These are phyloP conservation scores for Dendronephthya gigantea DNA, from an alignment of 64 coral and sea anemone species.

Conservation along the genomic window DNA sequence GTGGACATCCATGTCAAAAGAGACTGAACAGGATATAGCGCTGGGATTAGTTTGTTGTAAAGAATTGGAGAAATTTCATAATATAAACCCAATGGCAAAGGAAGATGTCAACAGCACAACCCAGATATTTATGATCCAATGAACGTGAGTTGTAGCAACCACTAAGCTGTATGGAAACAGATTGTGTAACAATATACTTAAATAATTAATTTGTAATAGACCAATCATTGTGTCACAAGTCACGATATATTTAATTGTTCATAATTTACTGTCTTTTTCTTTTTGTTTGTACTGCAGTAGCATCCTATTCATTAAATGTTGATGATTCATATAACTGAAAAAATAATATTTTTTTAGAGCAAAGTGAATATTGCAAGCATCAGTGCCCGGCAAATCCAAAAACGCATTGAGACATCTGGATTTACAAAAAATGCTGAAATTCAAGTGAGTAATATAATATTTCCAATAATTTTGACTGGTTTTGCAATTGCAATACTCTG, in stretches of 20 bases:
- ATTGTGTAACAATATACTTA: no score
- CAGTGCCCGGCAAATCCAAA: constrained; percentile 46
- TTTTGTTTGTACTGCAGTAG: no score
- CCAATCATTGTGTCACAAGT: no score
- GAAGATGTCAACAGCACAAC: background rate
- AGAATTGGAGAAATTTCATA: background rate
- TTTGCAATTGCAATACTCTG: no score
- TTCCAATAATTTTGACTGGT: no score
- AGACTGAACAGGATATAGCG: constrained; percentile 5
- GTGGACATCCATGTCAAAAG: background rate
- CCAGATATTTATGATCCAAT: constrained; percentile 5
- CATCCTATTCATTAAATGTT: no score
- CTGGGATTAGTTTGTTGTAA: constrained; percentile 5
- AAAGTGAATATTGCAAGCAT: constrained; percentile 63
- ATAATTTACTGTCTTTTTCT: background rate
- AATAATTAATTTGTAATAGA: no score
- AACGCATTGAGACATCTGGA: constrained; percentile 31
- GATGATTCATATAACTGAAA: no score
- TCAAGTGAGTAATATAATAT: constrained; percentile 42
- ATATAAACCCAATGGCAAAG: background rate
- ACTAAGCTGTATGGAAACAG: no score
- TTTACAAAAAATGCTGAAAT: constrained; percentile 42
- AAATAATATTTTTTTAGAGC: constrained; percentile 38
- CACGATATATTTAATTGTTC: no score
- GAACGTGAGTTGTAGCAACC: background rate